phyloP scores from a whole-genome alignment of 2,888 invertebrate genomes.

The Colletes collaris region DNA sequence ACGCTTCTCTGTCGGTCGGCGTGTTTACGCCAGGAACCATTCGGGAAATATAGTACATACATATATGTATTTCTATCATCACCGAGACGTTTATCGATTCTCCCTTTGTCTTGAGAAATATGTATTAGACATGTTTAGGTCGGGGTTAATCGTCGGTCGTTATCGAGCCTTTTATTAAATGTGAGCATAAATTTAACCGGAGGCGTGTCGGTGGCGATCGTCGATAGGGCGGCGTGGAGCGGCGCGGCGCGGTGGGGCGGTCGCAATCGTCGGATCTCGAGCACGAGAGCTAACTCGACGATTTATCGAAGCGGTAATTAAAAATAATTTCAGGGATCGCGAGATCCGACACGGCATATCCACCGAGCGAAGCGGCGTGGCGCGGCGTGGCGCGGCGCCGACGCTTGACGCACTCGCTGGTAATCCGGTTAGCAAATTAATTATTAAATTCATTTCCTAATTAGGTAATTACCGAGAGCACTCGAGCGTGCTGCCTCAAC shows the following conservation, averaged over 20 bases:
- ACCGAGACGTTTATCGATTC: conserved; percentile 16
- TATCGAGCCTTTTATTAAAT: conserved; percentile 25
- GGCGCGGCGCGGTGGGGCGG: not conserved
- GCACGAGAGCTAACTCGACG: conserved; percentile 29
- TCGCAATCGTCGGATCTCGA: conserved; percentile 8
- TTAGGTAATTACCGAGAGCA: conserved; percentile 65
- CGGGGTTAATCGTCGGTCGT: not conserved
- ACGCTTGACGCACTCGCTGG: conserved; percentile 41
- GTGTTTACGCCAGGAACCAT: conserved; percentile 21
- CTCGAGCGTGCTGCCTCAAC: conserved; percentile 49
- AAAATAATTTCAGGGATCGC: conserved; percentile 47
- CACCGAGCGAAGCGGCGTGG: conserved; percentile 8
- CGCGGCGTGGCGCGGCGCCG: conserved; percentile 10
- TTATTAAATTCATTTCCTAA: conserved; percentile 69
- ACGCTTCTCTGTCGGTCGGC: conserved; percentile 1
- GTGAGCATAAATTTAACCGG: conserved; percentile 29
- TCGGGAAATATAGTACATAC: not conserved
- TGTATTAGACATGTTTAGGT: no score
- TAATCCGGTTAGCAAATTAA: conserved; percentile 64
- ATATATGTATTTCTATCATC: not conserved
- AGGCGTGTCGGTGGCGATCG: not conserved
- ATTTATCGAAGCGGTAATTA: conserved; percentile 55
- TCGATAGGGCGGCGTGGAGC: not conserved
- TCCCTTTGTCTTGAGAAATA: no score
- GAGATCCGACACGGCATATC: conserved; percentile 15